Conservation (phyloP, 2,888 invertebrate genomes). For the Oxyteleia sp. region DNA sequence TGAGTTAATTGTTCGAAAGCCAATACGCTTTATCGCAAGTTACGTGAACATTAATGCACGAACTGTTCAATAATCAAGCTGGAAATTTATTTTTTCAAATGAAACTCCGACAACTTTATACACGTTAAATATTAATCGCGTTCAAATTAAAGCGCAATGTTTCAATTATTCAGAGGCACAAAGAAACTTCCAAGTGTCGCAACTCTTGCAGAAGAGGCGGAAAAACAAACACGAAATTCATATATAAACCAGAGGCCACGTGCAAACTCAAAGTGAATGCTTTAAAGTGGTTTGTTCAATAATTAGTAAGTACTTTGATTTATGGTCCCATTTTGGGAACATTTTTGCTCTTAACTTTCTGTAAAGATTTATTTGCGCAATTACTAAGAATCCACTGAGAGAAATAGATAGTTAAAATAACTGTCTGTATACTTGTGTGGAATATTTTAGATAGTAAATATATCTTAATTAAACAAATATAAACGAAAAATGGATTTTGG, state of each 20-base stretch:
- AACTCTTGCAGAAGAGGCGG: constrained; percentile 3
- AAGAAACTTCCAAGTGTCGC: constrained; percentile 4
- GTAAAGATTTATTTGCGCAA: background rate
- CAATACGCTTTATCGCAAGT: background rate
- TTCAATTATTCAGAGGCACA: constrained; percentile 9
- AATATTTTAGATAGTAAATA: too few species aligned
- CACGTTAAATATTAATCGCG: constrained; percentile 14
- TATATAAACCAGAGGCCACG: background rate
- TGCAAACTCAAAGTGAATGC: background rate
- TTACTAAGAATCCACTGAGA: too few species aligned
- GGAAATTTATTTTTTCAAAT: too few species aligned
- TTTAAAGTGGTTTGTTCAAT: constrained; percentile 21
- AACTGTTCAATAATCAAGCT: constrained; percentile 17
- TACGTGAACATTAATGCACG: constrained; percentile 14
- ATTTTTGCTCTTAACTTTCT: background rate
- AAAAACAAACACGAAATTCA: constrained; percentile 9
- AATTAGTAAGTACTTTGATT: constrained; percentile 15
- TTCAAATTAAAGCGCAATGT: constrained; percentile 9
- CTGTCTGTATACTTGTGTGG: too few species aligned
- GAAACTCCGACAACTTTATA: constrained; percentile 6
- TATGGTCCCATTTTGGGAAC: constrained; percentile 5
- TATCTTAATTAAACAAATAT: too few species aligned
- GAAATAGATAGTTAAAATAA: too few species aligned
- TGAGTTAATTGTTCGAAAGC: constrained; percentile 28
- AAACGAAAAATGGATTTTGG: too few species aligned